A percentile compares a stretch with the other conserved stretches of the same genome.
Evolutionary conservation across 2,888 invertebrate genomes (phyloP).

Genomic region (Ormia ochracea): DNA sequence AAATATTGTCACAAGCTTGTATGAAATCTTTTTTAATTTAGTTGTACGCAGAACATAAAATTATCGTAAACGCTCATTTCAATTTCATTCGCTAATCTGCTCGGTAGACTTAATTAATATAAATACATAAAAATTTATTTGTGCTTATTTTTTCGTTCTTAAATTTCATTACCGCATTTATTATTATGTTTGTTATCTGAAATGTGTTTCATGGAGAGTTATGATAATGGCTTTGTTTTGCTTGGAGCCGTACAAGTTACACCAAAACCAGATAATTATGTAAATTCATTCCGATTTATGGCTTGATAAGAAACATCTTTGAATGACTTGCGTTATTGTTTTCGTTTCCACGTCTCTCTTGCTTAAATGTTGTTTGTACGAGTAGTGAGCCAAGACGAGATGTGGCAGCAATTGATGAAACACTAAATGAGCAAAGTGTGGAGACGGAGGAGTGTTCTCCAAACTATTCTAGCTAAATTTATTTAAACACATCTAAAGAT

Average conservation of each 20-base stretch:
- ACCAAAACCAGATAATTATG: conserved; percentile 46
- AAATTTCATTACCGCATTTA: conserved; percentile 11
- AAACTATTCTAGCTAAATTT: too few species aligned
- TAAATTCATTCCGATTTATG: conserved; percentile 26
- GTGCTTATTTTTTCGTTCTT: neutral
- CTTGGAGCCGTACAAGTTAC: conserved; percentile 39
- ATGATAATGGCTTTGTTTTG: neutral
- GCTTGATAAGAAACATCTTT: conserved; percentile 54
- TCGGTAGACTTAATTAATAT: conserved; percentile 14
- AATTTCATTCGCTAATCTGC: neutral
- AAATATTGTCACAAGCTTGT: neutral
- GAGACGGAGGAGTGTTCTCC: too few species aligned
- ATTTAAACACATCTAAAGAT: too few species aligned
- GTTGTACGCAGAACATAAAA: neutral
- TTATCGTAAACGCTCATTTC: neutral
- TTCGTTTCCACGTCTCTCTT: too few species aligned
- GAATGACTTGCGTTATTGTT: conserved; percentile 23
- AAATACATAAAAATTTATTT: neutral
- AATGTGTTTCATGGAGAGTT: neutral
- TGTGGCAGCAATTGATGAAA: too few species aligned
- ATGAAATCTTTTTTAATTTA: neutral
- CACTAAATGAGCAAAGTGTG: too few species aligned
- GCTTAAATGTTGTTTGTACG: neutral
- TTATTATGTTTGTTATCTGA: neutral
- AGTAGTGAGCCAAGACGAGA: neutral